Percentiles rank a stretch among this genome's conserved stretches.
These are phyloP conservation scores for Amniataba percoides DNA, from an alignment of 2,797 vertebrate genomes.

Conservation along the genomic window DNA sequence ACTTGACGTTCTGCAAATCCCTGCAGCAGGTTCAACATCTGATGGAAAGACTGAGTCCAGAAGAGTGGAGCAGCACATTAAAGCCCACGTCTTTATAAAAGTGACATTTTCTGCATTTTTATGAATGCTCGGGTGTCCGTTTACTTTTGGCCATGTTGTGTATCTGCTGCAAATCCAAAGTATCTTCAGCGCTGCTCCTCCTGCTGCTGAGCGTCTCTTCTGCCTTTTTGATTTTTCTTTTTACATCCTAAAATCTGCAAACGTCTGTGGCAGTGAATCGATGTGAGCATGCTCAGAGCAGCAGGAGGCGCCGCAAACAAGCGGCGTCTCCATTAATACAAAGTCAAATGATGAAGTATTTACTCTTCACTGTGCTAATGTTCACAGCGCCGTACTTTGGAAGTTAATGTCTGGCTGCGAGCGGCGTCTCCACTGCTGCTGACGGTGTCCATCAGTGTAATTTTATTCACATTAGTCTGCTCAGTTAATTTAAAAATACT, in stretches of 20 bases:
- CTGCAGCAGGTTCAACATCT: background rate
- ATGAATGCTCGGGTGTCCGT: background rate
- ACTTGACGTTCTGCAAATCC: background rate
- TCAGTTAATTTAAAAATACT: background rate
- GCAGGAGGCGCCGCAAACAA: constrained; percentile 22
- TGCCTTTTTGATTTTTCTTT: constrained; percentile 17
- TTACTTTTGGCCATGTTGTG: background rate
- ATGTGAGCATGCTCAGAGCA: constrained; percentile 33
- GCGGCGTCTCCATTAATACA: background rate
- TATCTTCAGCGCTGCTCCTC: background rate
- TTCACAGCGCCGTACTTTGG: background rate
- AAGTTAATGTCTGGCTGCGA: background rate
- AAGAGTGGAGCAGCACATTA: background rate
- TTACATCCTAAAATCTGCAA: constrained; percentile 15
- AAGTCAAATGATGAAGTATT: background rate
- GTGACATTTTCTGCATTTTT: too few relatives aligned
- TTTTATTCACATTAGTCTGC: background rate
- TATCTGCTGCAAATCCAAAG: background rate
- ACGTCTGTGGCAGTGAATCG: constrained; percentile 12
- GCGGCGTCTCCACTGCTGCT: background rate
- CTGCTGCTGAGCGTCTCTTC: constrained; percentile 14
- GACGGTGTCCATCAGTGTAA: background rate
- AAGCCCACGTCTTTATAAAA: too few relatives aligned
- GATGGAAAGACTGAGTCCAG: background rate
- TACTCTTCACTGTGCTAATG: constrained; percentile 1